Evolutionary conservation across 2,113 vertebrate genomes (phyloP), one percentile per base, ranked within the genome.

Genomic region (Ptyas mucosa): DNA sequence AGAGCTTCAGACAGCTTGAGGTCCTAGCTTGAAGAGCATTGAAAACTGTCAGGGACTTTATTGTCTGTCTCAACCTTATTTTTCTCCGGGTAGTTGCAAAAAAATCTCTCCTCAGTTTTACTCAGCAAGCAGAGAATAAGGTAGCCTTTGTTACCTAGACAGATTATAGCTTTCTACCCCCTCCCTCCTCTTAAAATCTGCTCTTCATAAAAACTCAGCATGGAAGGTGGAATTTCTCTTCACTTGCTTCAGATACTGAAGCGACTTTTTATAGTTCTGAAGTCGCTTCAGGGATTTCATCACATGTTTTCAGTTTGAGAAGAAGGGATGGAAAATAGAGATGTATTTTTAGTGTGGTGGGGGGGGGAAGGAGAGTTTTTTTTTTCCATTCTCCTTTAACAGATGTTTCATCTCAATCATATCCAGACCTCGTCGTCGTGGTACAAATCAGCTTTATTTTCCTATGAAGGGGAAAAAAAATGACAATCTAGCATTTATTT

Each of bases 271-370:
- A 97, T 97, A 96, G 97, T 96, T 97, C 86, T 97, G 97, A 95
- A 97, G 97, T 97, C 96, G 97, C 97, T 97, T 88, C 91, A 96
- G 97, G 97, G 90, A 95, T 97, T 97, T 97, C 97, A 95, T 97
- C 97, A 96, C 96, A 96, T 97, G 96, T 96, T 97, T 97, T 96
- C 96, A 95, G 96, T 96, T 95, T 95, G 93, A 87, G 21, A 55
- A 29, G 93, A 91, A 61, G 43, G 39, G 89, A 75, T 87, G 43
- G 64, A 91, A 94, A 93, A 85, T 94, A 94, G 11, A 89, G 90
- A 52, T 55, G 96, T 97, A 97, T 97, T 97, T 98, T 97, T 97
- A 97, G 97, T 94, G 94, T 46, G n/a, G 91, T 81, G 91, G 93
- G 95, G 89, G 57, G 85, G 92, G 93, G 95, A 87, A 58, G 8